phyloP scores from a whole-genome alignment of 1,140 invertebrate genomes.

The Pseudomyrmex dendroicus region DNA sequence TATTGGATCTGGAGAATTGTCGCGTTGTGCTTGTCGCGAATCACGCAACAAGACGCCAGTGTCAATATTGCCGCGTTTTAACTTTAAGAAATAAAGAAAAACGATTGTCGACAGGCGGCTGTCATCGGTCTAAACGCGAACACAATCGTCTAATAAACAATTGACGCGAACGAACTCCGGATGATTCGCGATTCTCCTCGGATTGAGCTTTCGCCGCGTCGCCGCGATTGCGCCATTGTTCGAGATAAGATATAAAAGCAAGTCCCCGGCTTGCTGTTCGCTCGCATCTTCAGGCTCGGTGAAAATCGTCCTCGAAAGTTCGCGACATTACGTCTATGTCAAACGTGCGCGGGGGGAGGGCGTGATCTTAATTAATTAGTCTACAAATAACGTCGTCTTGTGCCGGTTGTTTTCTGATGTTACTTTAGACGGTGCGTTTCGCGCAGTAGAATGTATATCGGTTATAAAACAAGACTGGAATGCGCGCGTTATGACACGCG shows the following conservation, averaged over 20 bases:
- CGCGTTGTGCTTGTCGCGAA: background rate
- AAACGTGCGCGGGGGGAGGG: background rate
- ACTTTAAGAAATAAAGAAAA: background rate
- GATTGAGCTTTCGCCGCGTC: slow-evolving; percentile 5
- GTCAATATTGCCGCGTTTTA: too few relatives aligned
- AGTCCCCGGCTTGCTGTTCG: too few relatives aligned
- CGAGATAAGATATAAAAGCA: slow-evolving; percentile 31
- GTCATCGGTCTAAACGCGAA: background rate
- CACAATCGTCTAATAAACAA: background rate
- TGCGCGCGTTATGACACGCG: background rate
- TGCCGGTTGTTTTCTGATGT: too few relatives aligned
- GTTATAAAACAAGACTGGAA: background rate
- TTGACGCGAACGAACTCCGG: background rate
- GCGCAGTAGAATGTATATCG: too few relatives aligned
- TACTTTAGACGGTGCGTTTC: too few relatives aligned
- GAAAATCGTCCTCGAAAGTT: slow-evolving; percentile 25
- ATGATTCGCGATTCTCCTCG: slow-evolving; percentile 53
- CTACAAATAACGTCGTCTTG: background rate
- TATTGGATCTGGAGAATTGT: background rate
- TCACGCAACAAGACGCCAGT: slow-evolving; percentile 6
- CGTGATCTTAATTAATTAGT: too few relatives aligned
- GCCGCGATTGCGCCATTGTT: slow-evolving; percentile 22
- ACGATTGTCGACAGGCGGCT: background rate
- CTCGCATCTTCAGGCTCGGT: background rate
- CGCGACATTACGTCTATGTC: slow-evolving; percentile 41